Evolutionary conservation across 2,888 invertebrate genomes (phyloP).

Genomic region (Falcaria lacertinaria): DNA sequence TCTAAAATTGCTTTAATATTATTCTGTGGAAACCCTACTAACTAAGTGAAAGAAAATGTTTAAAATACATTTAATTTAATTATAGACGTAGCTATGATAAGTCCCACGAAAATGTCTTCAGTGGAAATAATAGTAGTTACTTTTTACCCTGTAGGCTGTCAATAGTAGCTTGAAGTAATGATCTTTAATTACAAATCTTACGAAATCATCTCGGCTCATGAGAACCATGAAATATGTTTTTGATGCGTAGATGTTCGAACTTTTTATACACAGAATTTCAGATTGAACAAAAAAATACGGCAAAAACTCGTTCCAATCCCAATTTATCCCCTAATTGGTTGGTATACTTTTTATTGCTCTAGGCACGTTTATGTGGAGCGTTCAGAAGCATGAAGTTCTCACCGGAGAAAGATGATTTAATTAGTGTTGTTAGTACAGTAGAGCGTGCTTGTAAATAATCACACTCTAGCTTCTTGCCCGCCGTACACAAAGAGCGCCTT

Average conservation of each 20-base stretch:
- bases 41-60: constrained; percentile 21
- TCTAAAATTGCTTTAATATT: constrained; percentile 43
- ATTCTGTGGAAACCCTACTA: constrained; percentile 23
- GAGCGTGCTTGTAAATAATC: constrained; percentile 35
- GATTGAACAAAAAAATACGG: too few species aligned
- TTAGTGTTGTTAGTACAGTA: constrained; percentile 42
- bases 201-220: too few species aligned
- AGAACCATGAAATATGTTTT: too few species aligned
- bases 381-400: constrained; percentile 24
- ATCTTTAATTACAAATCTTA: too few species aligned
- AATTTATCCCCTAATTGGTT: constrained; percentile 3
- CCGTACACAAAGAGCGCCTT: constrained; percentile 14
- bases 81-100: background rate
- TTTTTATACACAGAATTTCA: too few species aligned
- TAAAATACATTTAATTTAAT: constrained; percentile 26
- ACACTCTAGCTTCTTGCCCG: constrained; percentile 21
- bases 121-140: background rate
- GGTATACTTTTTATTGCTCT: constrained; percentile 8
- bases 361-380: constrained; percentile 3
- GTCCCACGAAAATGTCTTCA: background rate
- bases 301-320: too few species aligned
- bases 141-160: background rate
- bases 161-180: too few species aligned
- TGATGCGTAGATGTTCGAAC: too few species aligned
- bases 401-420: constrained; percentile 39